Evolutionary conservation across 2,797 vertebrate species (phyloP), one percentile per base, ranked within the genome.

Genomic region (Ceyx erithaca): DNA sequence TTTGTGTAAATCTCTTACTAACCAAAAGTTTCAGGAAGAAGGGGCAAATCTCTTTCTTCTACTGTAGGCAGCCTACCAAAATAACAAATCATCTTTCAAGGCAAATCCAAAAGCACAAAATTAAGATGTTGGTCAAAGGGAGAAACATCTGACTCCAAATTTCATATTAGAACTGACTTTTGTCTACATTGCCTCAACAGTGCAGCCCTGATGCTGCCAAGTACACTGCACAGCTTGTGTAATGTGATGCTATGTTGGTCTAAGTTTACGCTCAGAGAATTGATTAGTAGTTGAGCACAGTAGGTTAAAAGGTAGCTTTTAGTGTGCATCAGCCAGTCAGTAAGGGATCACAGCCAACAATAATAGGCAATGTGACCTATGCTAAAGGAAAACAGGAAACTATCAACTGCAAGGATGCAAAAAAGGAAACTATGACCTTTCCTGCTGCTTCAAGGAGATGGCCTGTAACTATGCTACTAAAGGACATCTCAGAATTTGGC

Each of bases 361-460:
- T 52, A 90, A 87, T 21, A 89, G 41, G 19, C 46, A 80, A 17
- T 31, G n/a, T 85, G 87, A 85, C 49, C 79, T 61, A 2, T 75
- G 89, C 48, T 82, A 41, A 80, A 80, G 66, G 73, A 94, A 94
- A 90, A 87, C 71, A 94, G 89, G 69, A 94, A 86, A 89, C 48
- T 68, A 37, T 48, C 79, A n/a, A 2, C 69, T 73, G 48, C 37
- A 80, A 80, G 72, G 69, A 58, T 45, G 17, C 58, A 72, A 84
- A 70, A 77, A 76, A 86, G 43, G 43, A 71, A 85, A 90, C 40
- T 58, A 9, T 69, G 89, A 75, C 73, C 78, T 84, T 93, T 91
- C 48, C 63, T 94, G 35, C 57, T 26, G 19, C 46, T 94, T 49
- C 59, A 58, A 2, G 63, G 46, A 40, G 35, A 45, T n/a, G 21